Evolutionary conservation across 2,888 invertebrate genomes (phyloP).

Genomic region (Thyatira batis): DNA sequence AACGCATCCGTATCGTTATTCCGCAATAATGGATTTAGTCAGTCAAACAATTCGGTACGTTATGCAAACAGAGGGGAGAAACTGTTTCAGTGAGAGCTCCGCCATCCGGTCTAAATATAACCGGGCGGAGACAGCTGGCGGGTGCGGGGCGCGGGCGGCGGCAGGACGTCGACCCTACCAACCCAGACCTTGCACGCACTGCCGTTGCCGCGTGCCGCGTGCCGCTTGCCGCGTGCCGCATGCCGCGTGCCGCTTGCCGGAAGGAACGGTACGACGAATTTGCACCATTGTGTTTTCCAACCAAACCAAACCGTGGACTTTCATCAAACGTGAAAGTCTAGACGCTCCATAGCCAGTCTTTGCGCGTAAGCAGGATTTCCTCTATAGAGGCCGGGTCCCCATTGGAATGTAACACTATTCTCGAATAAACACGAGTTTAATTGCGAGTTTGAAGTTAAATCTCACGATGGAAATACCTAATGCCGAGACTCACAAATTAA

Average conservation of each 20-base stretch:
- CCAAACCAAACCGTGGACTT: constrained; percentile 11
- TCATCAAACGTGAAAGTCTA: constrained; percentile 9
- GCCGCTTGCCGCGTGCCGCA: too few species aligned
- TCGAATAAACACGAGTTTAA: constrained; percentile 13
- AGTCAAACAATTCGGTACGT: constrained; percentile 52
- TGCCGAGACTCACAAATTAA: too few species aligned
- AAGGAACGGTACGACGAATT: constrained; percentile 52
- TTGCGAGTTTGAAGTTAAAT: constrained; percentile 22
- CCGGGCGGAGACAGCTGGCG: constrained; percentile 64
- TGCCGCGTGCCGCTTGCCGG: too few species aligned
- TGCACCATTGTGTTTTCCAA: constrained; percentile 41
- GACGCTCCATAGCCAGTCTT: constrained; percentile 9
- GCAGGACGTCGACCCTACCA: constrained; percentile 64
- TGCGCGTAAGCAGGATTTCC: constrained; percentile 27
- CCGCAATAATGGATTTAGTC: constrained; percentile 46
- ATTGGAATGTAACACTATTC: constrained; percentile 11
- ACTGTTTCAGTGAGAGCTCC: constrained; percentile 68
- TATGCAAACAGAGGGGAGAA: constrained; percentile 71
- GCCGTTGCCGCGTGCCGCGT: too few species aligned
- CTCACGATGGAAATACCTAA: too few species aligned
- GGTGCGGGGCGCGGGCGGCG: constrained; percentile 36
- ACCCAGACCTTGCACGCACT: constrained; percentile 71
- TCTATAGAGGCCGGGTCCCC: constrained; percentile 15
- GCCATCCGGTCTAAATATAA: constrained; percentile 77
- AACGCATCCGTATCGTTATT: constrained; percentile 31